Evolutionary conservation across 2,797 vertebrate genomes (phyloP).

Genomic region (Anguilla obscura): DNA sequence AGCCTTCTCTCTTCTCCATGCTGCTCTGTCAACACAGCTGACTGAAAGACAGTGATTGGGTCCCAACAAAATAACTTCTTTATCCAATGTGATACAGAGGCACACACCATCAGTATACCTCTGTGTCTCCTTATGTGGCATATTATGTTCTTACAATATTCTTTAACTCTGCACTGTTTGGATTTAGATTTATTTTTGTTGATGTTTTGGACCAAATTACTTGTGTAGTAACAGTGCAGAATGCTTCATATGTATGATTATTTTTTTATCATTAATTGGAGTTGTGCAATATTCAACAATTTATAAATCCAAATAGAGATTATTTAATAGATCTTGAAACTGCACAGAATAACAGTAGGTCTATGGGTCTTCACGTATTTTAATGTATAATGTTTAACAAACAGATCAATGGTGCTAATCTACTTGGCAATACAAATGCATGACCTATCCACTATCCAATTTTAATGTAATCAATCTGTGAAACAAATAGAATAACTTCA

Average conservation of each 20-base stretch:
- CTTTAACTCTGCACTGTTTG: background rate
- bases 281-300: background rate
- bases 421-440: background rate
- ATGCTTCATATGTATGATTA: background rate
- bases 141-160: background rate
- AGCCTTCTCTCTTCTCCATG: background rate
- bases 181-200: background rate
- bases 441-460: background rate
- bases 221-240: background rate
- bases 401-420: conserved; percentile 22
- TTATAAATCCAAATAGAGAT: background rate
- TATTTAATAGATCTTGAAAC: background rate
- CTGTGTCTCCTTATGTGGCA: background rate
- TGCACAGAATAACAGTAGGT: background rate
- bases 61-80: background rate
- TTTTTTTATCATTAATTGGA: background rate
- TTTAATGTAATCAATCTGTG: background rate
- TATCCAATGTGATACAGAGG: background rate
- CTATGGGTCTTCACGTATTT: background rate
- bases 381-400: conserved; percentile 18
- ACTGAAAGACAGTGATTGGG: background rate
- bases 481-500: background rate
- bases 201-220: background rate
- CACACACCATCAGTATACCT: background rate
- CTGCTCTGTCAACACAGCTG: background rate